These are phyloP conservation scores for Chromobotia macracanthus DNA, from an alignment of 2,797 vertebrate species.

Conservation along the genomic window DNA sequence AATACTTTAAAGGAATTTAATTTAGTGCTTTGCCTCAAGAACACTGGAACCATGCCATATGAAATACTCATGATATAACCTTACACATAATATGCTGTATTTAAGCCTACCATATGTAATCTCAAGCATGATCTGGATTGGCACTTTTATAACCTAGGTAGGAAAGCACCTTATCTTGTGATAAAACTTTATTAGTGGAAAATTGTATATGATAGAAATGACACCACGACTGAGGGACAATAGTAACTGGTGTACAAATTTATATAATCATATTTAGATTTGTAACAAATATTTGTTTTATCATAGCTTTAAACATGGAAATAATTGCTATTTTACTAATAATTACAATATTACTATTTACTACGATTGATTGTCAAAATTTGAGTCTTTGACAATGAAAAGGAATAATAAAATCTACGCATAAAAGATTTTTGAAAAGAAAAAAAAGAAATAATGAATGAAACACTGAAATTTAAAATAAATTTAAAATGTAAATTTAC, in stretches of 20 bases:
- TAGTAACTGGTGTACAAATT: not conserved
- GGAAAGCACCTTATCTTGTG: not conserved
- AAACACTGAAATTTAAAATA: too few species aligned
- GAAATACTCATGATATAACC: not conserved
- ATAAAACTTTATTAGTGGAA: not conserved
- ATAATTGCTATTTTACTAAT: too few species aligned
- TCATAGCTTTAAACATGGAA: too few species aligned
- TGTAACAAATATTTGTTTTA: too few species aligned
- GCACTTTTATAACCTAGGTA: slow-evolving; percentile 1
- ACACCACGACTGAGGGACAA: not conserved
- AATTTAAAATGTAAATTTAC: too few species aligned
- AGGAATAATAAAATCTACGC: not conserved
- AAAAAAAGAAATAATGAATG: too few species aligned
- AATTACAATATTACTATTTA: too few species aligned
- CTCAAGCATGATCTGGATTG: not conserved
- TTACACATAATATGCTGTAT: not conserved
- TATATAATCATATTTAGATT: too few species aligned
- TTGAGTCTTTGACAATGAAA: too few species aligned
- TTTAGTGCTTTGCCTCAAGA: not conserved
- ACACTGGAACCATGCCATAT: not conserved
- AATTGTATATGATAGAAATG: not conserved
- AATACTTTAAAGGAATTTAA: too few species aligned
- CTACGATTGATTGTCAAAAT: too few species aligned
- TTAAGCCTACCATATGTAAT: not conserved
- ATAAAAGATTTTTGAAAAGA: not conserved